A percentile compares a stretch with the other conserved stretches of the same genome.
Conservation (phyloP, 2,797 vertebrate species). For the Eutrigla gurnardus region DNA sequence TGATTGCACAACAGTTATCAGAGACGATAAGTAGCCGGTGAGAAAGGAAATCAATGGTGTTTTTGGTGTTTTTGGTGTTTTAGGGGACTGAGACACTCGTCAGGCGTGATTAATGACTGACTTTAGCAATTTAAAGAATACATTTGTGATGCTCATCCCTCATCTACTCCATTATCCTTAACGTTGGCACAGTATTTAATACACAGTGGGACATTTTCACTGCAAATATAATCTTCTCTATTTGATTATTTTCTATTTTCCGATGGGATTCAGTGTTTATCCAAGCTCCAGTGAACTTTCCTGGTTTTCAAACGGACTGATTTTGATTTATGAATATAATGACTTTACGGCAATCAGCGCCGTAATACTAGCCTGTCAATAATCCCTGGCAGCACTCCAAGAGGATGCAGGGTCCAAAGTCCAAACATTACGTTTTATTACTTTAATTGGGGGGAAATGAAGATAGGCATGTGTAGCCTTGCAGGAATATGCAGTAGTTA, state of each 20-base stretch:
- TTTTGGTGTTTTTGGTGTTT: conserved; percentile 1
- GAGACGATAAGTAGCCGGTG: conserved; percentile 19
- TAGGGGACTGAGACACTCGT: background rate
- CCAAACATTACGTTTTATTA: conserved; percentile 77
- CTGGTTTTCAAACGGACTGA: conserved; percentile 6
- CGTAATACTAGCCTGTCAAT: conserved; percentile 53
- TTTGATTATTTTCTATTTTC: background rate
- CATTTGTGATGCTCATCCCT: background rate
- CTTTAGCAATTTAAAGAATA: conserved; percentile 1
- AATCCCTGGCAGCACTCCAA: conserved; percentile 56
- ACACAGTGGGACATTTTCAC: conserved; percentile 4
- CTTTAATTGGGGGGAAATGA: conserved; percentile 70
- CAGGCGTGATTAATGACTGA: background rate
- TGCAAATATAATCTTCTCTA: background rate
- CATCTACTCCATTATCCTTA: background rate
- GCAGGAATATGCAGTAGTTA: conserved; percentile 45
- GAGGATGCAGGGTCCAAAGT: conserved; percentile 80
- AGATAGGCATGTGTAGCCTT: conserved; percentile 67
- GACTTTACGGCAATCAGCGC: conserved; percentile 45
- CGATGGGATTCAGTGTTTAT: background rate
- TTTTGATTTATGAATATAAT: conserved; percentile 41
- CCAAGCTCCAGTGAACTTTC: conserved; percentile 10
- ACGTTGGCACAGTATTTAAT: background rate
- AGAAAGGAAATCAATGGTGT: conserved; percentile 11
- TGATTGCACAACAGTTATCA: conserved; percentile 54